A percentile compares a stretch with the other conserved stretches of the same genome.
Conservation (phyloP, 2,113 vertebrate genomes). For the Oryzias woworae region DNA sequence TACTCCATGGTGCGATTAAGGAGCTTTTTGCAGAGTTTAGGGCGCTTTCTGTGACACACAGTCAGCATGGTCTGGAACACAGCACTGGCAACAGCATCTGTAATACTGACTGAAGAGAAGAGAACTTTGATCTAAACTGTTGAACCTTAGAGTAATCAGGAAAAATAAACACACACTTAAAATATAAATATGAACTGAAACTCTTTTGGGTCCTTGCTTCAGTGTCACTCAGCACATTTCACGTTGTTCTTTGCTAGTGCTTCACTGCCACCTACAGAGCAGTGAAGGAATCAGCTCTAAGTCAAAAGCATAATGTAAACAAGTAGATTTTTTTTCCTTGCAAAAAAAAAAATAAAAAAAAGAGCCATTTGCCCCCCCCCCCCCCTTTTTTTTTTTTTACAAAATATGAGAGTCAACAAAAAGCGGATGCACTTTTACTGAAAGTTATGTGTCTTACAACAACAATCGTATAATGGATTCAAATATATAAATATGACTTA, state of each 20-base stretch:
- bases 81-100: slow-evolving; percentile 60
- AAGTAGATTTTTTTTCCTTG: too few relatives aligned
- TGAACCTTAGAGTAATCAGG: neutral
- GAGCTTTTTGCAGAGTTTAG: slow-evolving; percentile 75
- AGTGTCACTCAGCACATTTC: neutral
- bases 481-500: neutral
- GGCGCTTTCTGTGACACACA: slow-evolving; percentile 74
- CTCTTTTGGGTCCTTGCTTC: neutral
- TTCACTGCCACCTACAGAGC: slow-evolving; percentile 9
- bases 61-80: slow-evolving; percentile 77
- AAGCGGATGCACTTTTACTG: too few relatives aligned
- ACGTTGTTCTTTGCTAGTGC: neutral
- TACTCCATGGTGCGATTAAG: slow-evolving; percentile 68
- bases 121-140: neutral
- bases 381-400: too few relatives aligned
- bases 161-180: neutral
- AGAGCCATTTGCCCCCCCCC: too few relatives aligned
- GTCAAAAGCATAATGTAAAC: too few relatives aligned
- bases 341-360: neutral
- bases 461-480: neutral
- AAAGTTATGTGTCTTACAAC: neutral
- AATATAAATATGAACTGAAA: neutral
- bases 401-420: too few relatives aligned
- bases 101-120: slow-evolving; percentile 59
- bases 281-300: neutral